These are phyloP conservation scores for Eucidaris tribuloides DNA, from an alignment of 35 echinoderm and acorn worm genomes.

Conservation along the genomic window DNA sequence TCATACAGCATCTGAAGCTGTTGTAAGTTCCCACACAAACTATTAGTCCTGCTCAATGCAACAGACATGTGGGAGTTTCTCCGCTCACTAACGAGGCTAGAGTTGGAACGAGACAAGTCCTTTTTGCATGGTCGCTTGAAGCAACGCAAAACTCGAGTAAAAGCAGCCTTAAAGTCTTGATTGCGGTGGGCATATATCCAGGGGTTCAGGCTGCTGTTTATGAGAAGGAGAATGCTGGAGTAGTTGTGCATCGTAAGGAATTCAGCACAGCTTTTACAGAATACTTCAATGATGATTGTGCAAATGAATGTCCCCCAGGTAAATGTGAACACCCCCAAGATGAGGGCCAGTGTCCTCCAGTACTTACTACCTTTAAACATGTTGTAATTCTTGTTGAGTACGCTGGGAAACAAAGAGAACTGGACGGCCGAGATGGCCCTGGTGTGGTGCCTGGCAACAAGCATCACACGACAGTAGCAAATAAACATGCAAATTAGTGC, in stretches of 20 bases:
- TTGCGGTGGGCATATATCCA: constrained; percentile 87
- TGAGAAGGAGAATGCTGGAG: constrained; percentile 51
- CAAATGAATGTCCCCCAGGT: constrained; percentile 75
- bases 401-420: constrained; percentile 62
- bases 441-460: constrained; percentile 90
- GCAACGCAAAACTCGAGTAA: constrained; percentile 41
- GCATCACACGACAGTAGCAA: constrained; percentile 84
- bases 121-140: neutral
- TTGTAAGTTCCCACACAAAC: constrained; percentile 74
- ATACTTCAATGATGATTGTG: constrained; percentile 46
- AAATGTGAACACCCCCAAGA: constrained; percentile 73
- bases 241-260: constrained; percentile 46
- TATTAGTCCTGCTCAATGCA: constrained; percentile 87
- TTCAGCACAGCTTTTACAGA: constrained; percentile 37
- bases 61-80: constrained; percentile 72
- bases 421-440: constrained; percentile 94
- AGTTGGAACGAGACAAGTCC: constrained; percentile 9
- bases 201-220: constrained; percentile 75
- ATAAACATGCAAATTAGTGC: constrained; percentile 68
- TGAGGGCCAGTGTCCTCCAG: constrained; percentile 69
- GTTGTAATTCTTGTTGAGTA: constrained; percentile 71
- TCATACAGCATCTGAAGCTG: constrained; percentile 53
- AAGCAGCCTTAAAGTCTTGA: constrained; percentile 91
- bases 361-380: constrained; percentile 98
- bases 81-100: constrained; percentile 8